Evolutionary conservation across 2,888 invertebrate genomes (phyloP), one percentile per base, ranked within the genome.

Genomic region (Meliscaeva auricollis): DNA sequence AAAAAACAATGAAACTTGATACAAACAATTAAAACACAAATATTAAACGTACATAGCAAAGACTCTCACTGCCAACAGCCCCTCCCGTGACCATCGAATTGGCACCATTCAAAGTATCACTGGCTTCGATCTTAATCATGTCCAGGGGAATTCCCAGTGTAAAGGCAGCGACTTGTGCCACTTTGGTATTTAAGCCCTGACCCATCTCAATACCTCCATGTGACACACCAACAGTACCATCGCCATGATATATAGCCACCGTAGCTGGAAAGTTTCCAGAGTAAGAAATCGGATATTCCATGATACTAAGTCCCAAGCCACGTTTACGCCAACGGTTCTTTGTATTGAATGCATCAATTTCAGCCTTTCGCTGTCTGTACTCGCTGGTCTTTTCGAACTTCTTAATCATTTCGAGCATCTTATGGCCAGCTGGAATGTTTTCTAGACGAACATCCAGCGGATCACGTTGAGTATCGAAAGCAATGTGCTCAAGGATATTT

Each of bases 301-400:
- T 94, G 3, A 96, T 94, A 9, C 95, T 93, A 6, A 96, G 89
- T 13, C 95, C 93, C 1, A 96, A 91, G 0, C 96, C 97, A 44
- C 94, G 94, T 90, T 97, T 97, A 88, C 94, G 96, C 97, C 97
- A 97, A 13, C 96, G 93, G 91, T 97, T 96, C 66, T 93, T 93
- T 87, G 92, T 92, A 89, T 96, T 96, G 89, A 94, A 96, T 7
- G 91, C 89, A 15, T 93, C 92, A 2, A 95, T 93, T 50, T 93
- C 93, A 73, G 91, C 90, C 87, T 93, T 93, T 9, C 96, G 92
- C 8, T 91, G 89, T 0, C 93, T 92, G 88, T 95, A 95, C 54
- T 95, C 93, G 0, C 89, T 93, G 76, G 93, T 93, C 75, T 91
- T 90, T 35, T 93, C 90, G 74, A 95, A 90, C 8, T 93, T 93